phyloP scores from a whole-genome alignment of 2,797 vertebrate genomes.

The Acipenser oxyrinchus region DNA sequence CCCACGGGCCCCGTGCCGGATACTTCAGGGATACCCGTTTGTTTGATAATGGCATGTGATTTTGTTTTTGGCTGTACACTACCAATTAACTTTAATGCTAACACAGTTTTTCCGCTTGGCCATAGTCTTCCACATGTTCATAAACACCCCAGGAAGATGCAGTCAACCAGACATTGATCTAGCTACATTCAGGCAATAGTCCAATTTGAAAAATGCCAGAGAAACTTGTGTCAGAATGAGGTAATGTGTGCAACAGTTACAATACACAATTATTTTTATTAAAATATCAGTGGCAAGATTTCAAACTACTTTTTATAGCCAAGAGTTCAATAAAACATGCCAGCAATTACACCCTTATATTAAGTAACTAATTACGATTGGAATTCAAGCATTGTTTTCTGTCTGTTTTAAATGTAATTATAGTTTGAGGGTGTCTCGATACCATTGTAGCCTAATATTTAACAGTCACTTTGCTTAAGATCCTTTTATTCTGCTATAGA shows the following conservation, averaged over 20 bases:
- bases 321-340: neutral
- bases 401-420: neutral
- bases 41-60: too few species aligned
- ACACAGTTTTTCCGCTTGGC: too few species aligned
- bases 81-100: too few species aligned
- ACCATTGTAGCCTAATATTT: neutral
- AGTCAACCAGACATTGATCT: too few species aligned
- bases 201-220: neutral
- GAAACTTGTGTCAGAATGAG: neutral
- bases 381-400: neutral
- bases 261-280: neutral
- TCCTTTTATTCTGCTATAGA: conserved; percentile 1
- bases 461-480: neutral
- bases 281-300: neutral
- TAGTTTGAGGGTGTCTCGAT: neutral
- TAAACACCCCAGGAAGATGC: too few species aligned
- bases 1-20: too few species aligned
- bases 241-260: neutral
- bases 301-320: neutral
- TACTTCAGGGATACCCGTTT: too few species aligned
- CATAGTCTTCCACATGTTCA: too few species aligned
- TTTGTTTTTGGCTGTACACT: too few species aligned
- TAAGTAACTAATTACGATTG: neutral
- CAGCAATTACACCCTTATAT: neutral
- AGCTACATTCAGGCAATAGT: neutral